Base-by-base conservation (phyloP, 2,888 invertebrate species). In the Drosophila kambysellisi region DNA sequence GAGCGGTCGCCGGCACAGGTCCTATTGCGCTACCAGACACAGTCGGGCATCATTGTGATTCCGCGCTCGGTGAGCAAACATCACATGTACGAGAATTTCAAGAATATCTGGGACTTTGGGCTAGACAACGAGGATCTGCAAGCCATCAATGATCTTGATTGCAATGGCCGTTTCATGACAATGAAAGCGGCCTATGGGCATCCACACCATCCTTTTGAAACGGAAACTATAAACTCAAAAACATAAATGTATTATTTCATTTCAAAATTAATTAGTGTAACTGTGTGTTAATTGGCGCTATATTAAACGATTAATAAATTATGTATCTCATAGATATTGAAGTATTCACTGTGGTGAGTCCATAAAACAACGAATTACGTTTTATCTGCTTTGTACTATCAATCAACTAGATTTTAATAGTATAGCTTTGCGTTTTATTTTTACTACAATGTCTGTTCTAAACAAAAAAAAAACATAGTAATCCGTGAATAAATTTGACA, bases 21-120 rank as follows among this genome's bases (percentile, higher is more conserved):
- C n/a, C 70, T 89, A n/a, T 52, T 89, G 32, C 88, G 90, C 12
- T 89, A 79, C 48, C 90, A 91, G 65, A 90, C 83, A 0, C 90
- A 89, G 35, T 79, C 79, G 15, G 89, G 91, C 11, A 83, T 83
- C 20, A 76, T 91, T 33, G 91, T 91, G 0, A 91, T 91, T 54
- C 90, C 90, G 0, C 79, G 89, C 9, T 91, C 90, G 7, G 65
- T 91, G 3, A 81, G 41, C 65, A 88, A 83, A 30, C 64, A 76
- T 50, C 85, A 82, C 20, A 91, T 91, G 79, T 54, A 64, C 35
- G 81, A 85, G 20, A 90, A 91, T 51, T 87, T 90, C 8, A 76
- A 78, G 8, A 71, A 79, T 15, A 82, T 90, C 35, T 91, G 90
- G 79, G 84, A 91, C 62, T 90, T 91, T 63, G 73, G 78, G 3